A percentile compares a stretch with the other conserved stretches of the same genome.
Evolutionary conservation across 2,888 invertebrate species (phyloP).

Genomic region (Ophion obscuratus): DNA sequence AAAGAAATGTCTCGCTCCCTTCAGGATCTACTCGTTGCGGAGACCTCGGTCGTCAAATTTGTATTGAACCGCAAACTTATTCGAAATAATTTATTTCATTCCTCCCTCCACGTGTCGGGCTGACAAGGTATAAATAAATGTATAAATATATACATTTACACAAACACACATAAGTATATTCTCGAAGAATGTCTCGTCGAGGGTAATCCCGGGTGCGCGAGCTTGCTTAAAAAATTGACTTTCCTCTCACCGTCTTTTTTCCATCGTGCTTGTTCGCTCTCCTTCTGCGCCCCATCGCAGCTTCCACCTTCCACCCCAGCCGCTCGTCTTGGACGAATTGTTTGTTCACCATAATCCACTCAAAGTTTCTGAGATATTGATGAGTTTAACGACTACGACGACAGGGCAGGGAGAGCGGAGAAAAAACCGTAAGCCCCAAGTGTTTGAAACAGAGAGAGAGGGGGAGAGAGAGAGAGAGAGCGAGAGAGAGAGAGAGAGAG

Average conservation of each 20-base stretch:
- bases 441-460: constrained; percentile 15
- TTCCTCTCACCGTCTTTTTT: constrained; percentile 21
- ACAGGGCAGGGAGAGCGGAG: constrained; percentile 37
- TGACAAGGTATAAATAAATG: neutral
- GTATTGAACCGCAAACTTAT: neutral
- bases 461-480: constrained; percentile 4
- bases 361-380: constrained; percentile 63
- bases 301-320: neutral
- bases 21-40: neutral
- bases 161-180: neutral
- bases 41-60: neutral
- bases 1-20: too few species aligned
- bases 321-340: constrained; percentile 38
- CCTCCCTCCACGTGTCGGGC: neutral
- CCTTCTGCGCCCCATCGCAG: neutral
- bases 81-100: constrained; percentile 6
- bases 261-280: neutral
- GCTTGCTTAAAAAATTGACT: constrained; percentile 51
- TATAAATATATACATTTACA: too few species aligned
- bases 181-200: constrained; percentile 4
- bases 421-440: constrained; percentile 33
- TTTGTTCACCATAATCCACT: constrained; percentile 61
- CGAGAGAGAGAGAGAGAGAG: constrained; percentile 17
- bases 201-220: constrained; percentile 3
- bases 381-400: constrained; percentile 50